Base-by-base conservation (phyloP, 2,113 vertebrate species). In the Colius striatus region DNA sequence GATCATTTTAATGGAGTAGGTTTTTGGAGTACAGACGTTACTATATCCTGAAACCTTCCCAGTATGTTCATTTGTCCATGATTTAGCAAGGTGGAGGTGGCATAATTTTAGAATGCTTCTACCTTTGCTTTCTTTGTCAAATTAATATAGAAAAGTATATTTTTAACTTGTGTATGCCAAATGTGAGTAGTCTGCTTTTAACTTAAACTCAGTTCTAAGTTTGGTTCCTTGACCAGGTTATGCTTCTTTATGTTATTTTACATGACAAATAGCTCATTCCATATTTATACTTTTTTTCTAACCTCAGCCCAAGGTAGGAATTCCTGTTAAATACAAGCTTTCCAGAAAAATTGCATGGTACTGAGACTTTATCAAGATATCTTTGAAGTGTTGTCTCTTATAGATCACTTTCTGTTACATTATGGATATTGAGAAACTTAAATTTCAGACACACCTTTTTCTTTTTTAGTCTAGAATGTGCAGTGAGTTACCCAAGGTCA, bases 381-480 rank as follows among this genome's bases (percentile, higher is more conserved):
- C 8, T 54, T 48, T 72, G 38, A 66, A 72, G 22, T 29, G 16
- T n/a, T n/a, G 14, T n/a, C 25, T 47, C 36, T 34, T 36, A 10
- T 13, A 2, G 1, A 38, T 77, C 12, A 16, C 26, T 76, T n/a
- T 23, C 20, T 60, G 3, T 41, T 72, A 41, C n/a, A 17, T 5
- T 53, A 10, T 36, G 38, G 38, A 16, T 54, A n/a, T 60, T 25
- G 48, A 75, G 22, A 45, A 19, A 55, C 9, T 65, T 60, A 7
- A 15, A n/a, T 87, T 83, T 92, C 60, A 72, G 61, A 89, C 61
- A 73, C 14, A 8, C 60, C 8, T 84, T 62, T 75, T 47, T n/a
- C n/a, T 84, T 87, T 91, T 91, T 94, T 73, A 82, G 86, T 72
- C 72, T 48, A 58, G 67, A 57, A 27, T 90, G 48, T 26, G 53